Evolutionary conservation across 37 sponge, comb jelly and placozoan genomes (phyloP), one percentile per base, ranked within the genome.

Genomic region (Ianthella basta): DNA sequence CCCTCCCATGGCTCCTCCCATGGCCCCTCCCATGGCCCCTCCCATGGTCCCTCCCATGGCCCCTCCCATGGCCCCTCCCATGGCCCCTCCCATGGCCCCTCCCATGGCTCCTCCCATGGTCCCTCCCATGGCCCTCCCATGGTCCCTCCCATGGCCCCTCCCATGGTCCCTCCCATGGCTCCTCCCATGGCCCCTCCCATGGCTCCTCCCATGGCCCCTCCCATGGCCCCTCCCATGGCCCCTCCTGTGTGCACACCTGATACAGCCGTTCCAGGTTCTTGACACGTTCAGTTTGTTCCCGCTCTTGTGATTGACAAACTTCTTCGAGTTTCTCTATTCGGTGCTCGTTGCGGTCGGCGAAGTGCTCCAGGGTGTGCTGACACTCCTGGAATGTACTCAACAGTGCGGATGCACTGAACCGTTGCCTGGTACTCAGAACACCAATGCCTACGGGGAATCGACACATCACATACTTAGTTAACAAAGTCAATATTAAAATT

Each of bases 251-350:
- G 30, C 88, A 72, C 41, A 95, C 92, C 27, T 74, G 35, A 50
- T 82, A 89, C 0, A 50, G 38, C 55, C 41, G 78, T 36, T 90
- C 91, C 25, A 95, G 79, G 15, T 92, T 78, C 44, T 54, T 38
- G 16, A 92, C 88, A 12, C 88, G 55, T 30, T 60, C 77, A 10
- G 61, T 50, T 23, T 92, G 90, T 20, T 92, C 89, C 61, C 73
- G 60, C 79, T 95, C 96, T 55, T 92, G 90, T 86, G 87, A 84
- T 33, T 73, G 44, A 68, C 93, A 92, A 65, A 92, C 85, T 25
- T 92, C 86, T 55, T 89, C 90, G 67, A 92, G 80, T 72, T 90
- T 92, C 41, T 92, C 90, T 57, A 95, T 91, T 18, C 91, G 33
- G 21, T 85, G 82, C 72, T 89, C 87, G 67, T 86, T 88, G 79